Evolutionary conservation across 2,888 invertebrate species (phyloP).

Genomic region (Drosophila nr. perissopoda): DNA sequence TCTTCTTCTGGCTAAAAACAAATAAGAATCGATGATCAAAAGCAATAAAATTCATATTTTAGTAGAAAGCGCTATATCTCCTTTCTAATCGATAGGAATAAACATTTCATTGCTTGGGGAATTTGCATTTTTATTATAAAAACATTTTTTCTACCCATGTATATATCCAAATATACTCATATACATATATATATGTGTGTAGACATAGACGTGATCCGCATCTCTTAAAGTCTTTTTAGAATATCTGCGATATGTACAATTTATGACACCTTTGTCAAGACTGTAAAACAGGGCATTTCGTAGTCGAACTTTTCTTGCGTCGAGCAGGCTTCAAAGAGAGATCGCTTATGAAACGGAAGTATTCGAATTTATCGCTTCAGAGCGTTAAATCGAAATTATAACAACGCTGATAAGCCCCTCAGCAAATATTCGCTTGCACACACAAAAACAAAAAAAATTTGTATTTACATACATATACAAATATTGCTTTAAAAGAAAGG

Average conservation of each 20-base stretch:
- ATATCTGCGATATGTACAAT: neutral
- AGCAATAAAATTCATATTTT: neutral
- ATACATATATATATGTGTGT: too few relatives aligned
- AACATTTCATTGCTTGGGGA: neutral
- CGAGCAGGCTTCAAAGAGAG: neutral
- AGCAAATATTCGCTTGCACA: slow-evolving; percentile 14
- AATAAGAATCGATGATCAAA: neutral
- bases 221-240: neutral
- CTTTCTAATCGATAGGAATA: neutral
- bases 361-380: slow-evolving; percentile 7
- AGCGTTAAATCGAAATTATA: slow-evolving; percentile 13
- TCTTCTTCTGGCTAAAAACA: neutral
- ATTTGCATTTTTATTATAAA: neutral
- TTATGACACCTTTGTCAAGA: neutral
- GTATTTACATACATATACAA: neutral
- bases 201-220: neutral
- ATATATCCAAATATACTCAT: neutral
- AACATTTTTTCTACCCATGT: neutral
- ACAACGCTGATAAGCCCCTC: slow-evolving; percentile 31
- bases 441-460: neutral
- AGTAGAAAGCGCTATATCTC: neutral
- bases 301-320: neutral
- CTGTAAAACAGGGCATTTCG: neutral
- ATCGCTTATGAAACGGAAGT: slow-evolving; percentile 8
- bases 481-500: neutral